Evolutionary conservation across 92 coral and sea anemone species (phyloP), one percentile per base, ranked within the genome.

Genomic region (Porites cylindrica): DNA sequence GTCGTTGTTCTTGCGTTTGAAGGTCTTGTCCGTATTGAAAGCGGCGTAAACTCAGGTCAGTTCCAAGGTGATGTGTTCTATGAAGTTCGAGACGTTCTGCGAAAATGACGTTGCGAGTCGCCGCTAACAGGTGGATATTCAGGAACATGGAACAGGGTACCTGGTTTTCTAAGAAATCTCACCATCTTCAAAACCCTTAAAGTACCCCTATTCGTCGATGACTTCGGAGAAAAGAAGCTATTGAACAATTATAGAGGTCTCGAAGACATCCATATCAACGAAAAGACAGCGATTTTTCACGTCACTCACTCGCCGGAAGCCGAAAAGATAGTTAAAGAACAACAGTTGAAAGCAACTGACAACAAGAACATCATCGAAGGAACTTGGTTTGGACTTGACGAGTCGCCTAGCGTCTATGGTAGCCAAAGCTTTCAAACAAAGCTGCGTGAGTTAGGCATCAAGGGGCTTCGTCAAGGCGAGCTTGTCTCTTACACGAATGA

Each of bases 291-390:
- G 20, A 91, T 91, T 26, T 88, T 24, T 64, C 93, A 91, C 80
- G 93, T 81, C 77, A 91, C 93, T 47, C 93, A 91, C 88, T 7
- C 10, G 6, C 60, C 58, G 23, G 85, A 91, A 87, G 86, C 90
- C 74, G 21, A 66, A 47, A 72, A 60, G 6, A 91, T 91, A 53
- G 47, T 53, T 58, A 1, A 1, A 8, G 72, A 81, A n/a, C 60
- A n/a, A 66, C 13, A 23, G 82, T 51, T 91, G 32, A 69, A 52
- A 81, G 88, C 91, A 43, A 86, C 83, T 79, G 91, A 87, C 68
- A 86, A 86, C 52, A 90, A 90, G 69, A 90, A 90, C 75, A 90
- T 80, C 54, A 87, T 90, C 61, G 75, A 71, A 63, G 93, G 93
- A 80, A 51, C 13, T 50, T 90, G 93, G 93, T 90, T 90, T 81